Base-by-base conservation (phyloP, 2,113 vertebrate species). In the Sinocyclocheilus maitianheensis region DNA sequence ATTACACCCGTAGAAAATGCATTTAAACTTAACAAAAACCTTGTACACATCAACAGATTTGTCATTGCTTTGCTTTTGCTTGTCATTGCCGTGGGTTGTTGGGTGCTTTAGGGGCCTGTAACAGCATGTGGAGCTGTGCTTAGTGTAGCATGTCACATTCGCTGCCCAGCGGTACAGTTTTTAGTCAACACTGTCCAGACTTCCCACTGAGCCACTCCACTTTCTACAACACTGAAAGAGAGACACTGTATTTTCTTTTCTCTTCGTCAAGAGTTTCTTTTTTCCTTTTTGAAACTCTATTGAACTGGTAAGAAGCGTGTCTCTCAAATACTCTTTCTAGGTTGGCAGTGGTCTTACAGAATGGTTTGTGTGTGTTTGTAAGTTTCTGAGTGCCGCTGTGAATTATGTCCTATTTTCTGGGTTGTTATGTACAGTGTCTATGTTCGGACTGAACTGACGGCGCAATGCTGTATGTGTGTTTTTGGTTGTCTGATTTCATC, bases 121-220 rank as follows among this genome's bases (percentile, higher is more conserved):
- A 14, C 72, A 48, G 72, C 13, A 3, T 76, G n/a, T 76, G 22
- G 43, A 76, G 74, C 74, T 76, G 74, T 76, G 72, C 72, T 76
- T 76, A 51, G 72, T 76, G 74, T 76, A 76, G 74, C 74, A 76
- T 76, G 74, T 76, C 74, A 76, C 74, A 51, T 76, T 76, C 6
- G 1, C 2, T 51, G 74, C 74, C 43, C 74, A 48, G 43, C 12
- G 13, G 74, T 76, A 48, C 72, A 51, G 43, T 26, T 76, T 76
- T 76, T 24, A 51, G 22, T 51, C 74, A 76, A 76, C 74, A 51
- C 43, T 76, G 74, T 76, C 74, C n/a, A 76, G 12, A 76, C n/a
- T 14, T 48, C 74, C 43, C 40, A 26, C 74, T 51, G 74, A 51
- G 40, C n/a, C 12, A 24, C 40, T 51, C 22, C 2, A 75, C 72